Conservation (phyloP, 2,113 vertebrate genomes). For the Helogale parvula region DNA sequence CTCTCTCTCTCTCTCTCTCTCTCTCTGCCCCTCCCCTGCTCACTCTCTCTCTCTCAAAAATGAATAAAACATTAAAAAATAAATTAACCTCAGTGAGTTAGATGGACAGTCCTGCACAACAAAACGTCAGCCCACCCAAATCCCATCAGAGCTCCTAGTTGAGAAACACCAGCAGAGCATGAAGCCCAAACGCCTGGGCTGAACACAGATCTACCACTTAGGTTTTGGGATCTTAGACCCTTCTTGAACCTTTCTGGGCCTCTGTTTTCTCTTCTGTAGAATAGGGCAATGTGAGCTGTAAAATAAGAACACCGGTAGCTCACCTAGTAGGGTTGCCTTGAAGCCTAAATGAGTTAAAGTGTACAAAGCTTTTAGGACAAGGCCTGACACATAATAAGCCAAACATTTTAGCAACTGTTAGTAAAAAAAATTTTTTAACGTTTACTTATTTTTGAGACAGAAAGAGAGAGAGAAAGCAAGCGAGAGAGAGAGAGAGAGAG, state of each 20-base stretch:
- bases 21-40: no score
- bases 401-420: neutral
- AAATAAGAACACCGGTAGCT: neutral
- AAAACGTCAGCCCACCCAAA: neutral
- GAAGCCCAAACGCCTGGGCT: neutral
- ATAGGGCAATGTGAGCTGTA: neutral
- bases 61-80: neutral
- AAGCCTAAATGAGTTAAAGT: neutral
- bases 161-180: neutral
- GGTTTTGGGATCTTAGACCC: neutral
- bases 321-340: neutral
- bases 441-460: neutral
- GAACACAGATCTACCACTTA: neutral
- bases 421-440: no score
- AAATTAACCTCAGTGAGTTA: neutral
- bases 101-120: neutral
- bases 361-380: neutral
- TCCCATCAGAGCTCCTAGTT: neutral
- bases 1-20: no score
- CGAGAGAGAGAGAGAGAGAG: no score
- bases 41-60: no score
- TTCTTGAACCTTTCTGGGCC: neutral
- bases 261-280: constrained; percentile 21
- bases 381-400: neutral
- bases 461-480: no score